Base-by-base conservation (phyloP, 1,140 invertebrate species). In the Chrysoperla carnea region DNA sequence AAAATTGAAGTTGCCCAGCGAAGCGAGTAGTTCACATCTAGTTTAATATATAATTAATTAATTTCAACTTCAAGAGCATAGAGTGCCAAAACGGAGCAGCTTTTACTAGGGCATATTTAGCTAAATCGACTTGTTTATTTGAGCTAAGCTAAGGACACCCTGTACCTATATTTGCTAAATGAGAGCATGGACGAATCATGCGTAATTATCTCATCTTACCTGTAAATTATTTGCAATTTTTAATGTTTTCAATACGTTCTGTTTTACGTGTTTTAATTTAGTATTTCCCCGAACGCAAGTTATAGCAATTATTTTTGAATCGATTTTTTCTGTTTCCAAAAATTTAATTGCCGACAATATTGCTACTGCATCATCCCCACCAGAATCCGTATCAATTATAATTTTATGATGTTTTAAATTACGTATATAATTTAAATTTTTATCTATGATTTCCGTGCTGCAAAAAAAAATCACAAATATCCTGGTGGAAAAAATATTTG, bases 261-360 rank as follows among this genome's bases (percentile, higher is more conserved):
- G 58, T 17, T 66, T 55, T 2, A 70, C 72, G 49, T 76, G 64
- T 6, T 70, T 58, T 0, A 77, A 46, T 11, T 49, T 52, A 3
- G 72, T 73, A 49, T 76, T 78, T 2, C 77, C 77, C 39, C 66
- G 56, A 3, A 72, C 69, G 44, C 70, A 72, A 0, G 75, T 79
- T 2, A 80, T 63, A 0, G 64, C 76, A 36, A 73, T 51, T 5
- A 79, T 52, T 40, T 71, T 51, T n/a, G 60, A 33, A 8, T 47
- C 35, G 27, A 43, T 39, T 15, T 45, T 39, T 27, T 50, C 36
- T 48, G 68, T 55, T 5, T 58, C 57, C 9, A 48, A 50, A 4
- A 72, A 41, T 9, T 23, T 23, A 23, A 23, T 23, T 23, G 62
- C 47, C 28, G 72, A 46, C 6, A 71, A 46, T 28, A 75, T 52